These are phyloP conservation scores for Chlorops oryzae DNA, from an alignment of 1,140 invertebrate species.

Conservation along the genomic window DNA sequence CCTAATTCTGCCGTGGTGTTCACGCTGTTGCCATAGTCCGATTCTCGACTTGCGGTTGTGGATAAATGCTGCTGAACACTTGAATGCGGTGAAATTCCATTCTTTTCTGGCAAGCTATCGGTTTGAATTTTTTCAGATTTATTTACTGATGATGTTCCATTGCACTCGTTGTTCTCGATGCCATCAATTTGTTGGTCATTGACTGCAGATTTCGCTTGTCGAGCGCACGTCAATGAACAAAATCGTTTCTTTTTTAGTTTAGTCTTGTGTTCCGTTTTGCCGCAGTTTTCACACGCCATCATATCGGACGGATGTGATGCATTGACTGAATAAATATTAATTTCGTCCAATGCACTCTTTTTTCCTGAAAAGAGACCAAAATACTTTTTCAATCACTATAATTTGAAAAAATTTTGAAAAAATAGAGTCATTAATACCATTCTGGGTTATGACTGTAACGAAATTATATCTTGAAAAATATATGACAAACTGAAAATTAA, in stretches of 20 bases:
- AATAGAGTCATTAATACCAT: too few species aligned
- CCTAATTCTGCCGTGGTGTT: neutral
- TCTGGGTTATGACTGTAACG: too few species aligned
- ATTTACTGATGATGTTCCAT: too few species aligned
- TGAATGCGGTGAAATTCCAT: too few species aligned
- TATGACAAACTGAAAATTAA: too few species aligned
- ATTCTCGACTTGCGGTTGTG: neutral
- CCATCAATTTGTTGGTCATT: slow-evolving; percentile 6
- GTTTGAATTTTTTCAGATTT: neutral
- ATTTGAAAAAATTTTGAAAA: too few species aligned
- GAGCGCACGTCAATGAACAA: slow-evolving; percentile 55
- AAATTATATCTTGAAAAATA: too few species aligned
- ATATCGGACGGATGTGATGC: slow-evolving; percentile 44
- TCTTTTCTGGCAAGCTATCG: neutral
- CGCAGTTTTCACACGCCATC: slow-evolving; percentile 73
- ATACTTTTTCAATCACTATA: too few species aligned
- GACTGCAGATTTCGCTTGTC: slow-evolving; percentile 24
- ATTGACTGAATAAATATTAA: neutral
- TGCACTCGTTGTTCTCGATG: too few species aligned
- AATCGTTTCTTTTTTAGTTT: slow-evolving; percentile 75
- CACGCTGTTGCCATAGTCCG: neutral
- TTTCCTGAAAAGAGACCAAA: slow-evolving; percentile 49
- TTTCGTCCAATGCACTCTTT: slow-evolving; percentile 42
- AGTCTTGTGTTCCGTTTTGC: slow-evolving; percentile 62
- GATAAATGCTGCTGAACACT: too few species aligned